Evolutionary conservation across 2,797 vertebrate genomes (phyloP).

Genomic region (Falco novaeseelandiae): DNA sequence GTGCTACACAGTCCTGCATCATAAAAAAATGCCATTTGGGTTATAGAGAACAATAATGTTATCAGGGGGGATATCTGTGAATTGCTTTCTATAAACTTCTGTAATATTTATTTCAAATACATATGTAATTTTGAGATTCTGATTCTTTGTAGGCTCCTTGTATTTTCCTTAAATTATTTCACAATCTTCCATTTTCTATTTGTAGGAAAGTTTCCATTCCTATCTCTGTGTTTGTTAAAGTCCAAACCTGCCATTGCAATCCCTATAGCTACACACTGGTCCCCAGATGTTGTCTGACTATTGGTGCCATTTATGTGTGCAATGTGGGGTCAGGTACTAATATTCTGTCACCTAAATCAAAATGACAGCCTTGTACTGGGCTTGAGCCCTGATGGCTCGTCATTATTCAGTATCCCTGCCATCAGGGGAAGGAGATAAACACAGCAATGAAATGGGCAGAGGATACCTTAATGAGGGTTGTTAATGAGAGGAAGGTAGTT

Average conservation of each 20-base stretch:
- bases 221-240: background rate
- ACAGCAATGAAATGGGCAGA: background rate
- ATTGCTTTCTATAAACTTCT: background rate
- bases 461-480: background rate
- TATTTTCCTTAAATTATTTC: background rate
- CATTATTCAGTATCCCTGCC: background rate
- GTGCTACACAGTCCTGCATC: background rate
- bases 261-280: background rate
- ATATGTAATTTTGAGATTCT: background rate
- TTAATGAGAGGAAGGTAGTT: background rate
- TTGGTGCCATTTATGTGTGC: constrained; percentile 22
- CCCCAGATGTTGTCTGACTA: background rate
- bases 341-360: constrained; percentile 17
- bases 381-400: background rate
- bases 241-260: background rate
- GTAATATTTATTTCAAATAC: background rate
- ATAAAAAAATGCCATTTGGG: background rate
- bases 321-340: constrained; percentile 2
- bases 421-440: background rate
- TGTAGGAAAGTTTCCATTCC: background rate
- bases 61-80: background rate
- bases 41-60: background rate
- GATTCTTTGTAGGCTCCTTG: background rate
- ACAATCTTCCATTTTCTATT: background rate
- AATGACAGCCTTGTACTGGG: background rate